Conservation (phyloP, 2,888 invertebrate species). For the Lithophane socia region DNA sequence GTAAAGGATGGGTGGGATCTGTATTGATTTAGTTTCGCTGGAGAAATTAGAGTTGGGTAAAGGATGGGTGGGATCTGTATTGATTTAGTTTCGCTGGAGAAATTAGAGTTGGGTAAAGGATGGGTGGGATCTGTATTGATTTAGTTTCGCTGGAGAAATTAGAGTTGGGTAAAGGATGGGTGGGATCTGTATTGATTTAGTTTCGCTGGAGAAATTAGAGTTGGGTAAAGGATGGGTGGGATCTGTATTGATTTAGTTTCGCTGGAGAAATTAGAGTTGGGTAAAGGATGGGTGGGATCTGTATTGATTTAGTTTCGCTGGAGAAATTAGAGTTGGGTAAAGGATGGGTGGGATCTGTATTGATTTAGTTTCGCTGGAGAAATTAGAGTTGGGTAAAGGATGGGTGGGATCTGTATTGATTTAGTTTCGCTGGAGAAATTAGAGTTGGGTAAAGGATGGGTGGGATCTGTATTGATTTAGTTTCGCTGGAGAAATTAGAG, state of each 20-base stretch:
- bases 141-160: not conserved
- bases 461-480: slow-evolving; percentile 20
- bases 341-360: slow-evolving; percentile 37
- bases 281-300: slow-evolving; percentile 36
- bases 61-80: slow-evolving; percentile 37
- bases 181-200: slow-evolving; percentile 20
- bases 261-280: not conserved
- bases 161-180: slow-evolving; percentile 25
- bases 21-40: not conserved
- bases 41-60: not conserved
- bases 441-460: slow-evolving; percentile 25
- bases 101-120: not conserved
- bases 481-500: not conserved
- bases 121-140: slow-evolving; percentile 36
- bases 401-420: slow-evolving; percentile 36
- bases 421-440: not conserved
- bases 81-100: not conserved
- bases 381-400: not conserved
- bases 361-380: not conserved
- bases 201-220: not conserved
- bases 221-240: slow-evolving; percentile 30
- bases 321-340: not conserved
- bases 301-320: not conserved
- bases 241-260: slow-evolving; percentile 2
- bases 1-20: slow-evolving; percentile 36